phyloP scores from a whole-genome alignment of 2,797 vertebrate species.

The Chanos chanos region DNA sequence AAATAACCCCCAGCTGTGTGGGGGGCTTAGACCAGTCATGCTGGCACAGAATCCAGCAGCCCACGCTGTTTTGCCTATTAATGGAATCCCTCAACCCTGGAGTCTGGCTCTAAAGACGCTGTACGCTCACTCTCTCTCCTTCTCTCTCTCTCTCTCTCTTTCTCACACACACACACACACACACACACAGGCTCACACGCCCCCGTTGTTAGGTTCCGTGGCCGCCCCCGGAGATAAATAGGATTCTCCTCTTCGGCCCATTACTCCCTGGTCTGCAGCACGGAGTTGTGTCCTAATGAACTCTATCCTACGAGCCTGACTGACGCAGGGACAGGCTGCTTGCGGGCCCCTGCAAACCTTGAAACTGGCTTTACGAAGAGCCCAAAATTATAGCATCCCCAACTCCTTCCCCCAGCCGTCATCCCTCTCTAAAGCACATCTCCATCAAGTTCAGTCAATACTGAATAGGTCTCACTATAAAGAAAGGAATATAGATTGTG shows the following conservation, averaged over 20 bases:
- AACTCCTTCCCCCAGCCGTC: too few relatives aligned
- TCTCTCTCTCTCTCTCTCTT: constrained; percentile 32
- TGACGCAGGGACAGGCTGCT: constrained; percentile 31
- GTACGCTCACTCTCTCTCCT: constrained; percentile 34
- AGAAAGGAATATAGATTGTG: neutral
- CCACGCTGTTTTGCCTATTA: constrained; percentile 43
- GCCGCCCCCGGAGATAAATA: constrained; percentile 46
- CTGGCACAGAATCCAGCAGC: constrained; percentile 41
- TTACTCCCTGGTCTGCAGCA: constrained; percentile 69
- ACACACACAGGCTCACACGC: constrained; percentile 29
- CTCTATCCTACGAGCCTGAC: constrained; percentile 33
- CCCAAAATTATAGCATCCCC: constrained; percentile 40
- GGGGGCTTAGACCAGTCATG: constrained; percentile 39
- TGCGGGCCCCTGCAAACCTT: constrained; percentile 32
- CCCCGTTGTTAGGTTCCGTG: constrained; percentile 62
- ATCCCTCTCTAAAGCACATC: constrained; percentile 36
- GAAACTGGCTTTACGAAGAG: constrained; percentile 48
- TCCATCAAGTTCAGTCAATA: constrained; percentile 45
- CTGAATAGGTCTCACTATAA: constrained; percentile 34
- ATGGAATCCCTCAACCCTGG: constrained; percentile 30
- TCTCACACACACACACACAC: constrained; percentile 37
- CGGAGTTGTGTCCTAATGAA: constrained; percentile 47
- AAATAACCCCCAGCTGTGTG: constrained; percentile 35
- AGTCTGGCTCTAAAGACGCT: neutral
- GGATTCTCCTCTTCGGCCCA: constrained; percentile 45